Evolutionary conservation across 2,797 vertebrate genomes (phyloP), one percentile per base, ranked within the genome.

Genomic region (Cottoperca gobio): DNA sequence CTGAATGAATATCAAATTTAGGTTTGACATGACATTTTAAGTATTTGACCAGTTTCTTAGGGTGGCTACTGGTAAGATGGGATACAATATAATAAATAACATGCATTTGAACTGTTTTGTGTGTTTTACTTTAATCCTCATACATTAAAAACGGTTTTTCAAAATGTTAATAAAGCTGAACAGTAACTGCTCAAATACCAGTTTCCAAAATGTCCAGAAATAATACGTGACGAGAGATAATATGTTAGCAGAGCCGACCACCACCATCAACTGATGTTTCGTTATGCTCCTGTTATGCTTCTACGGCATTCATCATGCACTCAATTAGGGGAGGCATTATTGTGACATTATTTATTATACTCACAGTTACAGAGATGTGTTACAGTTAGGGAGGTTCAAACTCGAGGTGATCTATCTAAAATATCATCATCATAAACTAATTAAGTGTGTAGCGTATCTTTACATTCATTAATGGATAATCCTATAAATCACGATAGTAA

Each of bases 401-500:
- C 76, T 74, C 48, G 46, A 70, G 49, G 59, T 69, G 60, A 81
- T 73, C 49, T 59, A 59, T 43, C 76, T 71, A 85, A 86, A 84
- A 73, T 82, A 46, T 74, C 26, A 73, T 28, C 21, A 42, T 76
- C 67, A 54, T 52, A 62, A 81, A 76, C 84, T 70, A 74, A 65
- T 78, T 68, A 48, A 76, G 33, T 65, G 62, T 84, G 67, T 61
- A 76, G 35, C 60, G 21, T 24, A 53, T 78, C 62, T 84, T 83
- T 89, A 91, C 90, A 92, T 93, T 93, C 91, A 89, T 86, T 85
- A 84, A 73, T 49, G 53, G 31, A 84, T 73, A 59, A 82, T 55
- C 40, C 67, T 78, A 81, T 24, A 76, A 76, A 40, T 82, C 65
- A 77, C 68, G 49, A 82, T 37, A 55, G 53, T 67, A 84, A 80